Conservation (phyloP, 1,140 invertebrate species). For the Elysia chlorotica region DNA sequence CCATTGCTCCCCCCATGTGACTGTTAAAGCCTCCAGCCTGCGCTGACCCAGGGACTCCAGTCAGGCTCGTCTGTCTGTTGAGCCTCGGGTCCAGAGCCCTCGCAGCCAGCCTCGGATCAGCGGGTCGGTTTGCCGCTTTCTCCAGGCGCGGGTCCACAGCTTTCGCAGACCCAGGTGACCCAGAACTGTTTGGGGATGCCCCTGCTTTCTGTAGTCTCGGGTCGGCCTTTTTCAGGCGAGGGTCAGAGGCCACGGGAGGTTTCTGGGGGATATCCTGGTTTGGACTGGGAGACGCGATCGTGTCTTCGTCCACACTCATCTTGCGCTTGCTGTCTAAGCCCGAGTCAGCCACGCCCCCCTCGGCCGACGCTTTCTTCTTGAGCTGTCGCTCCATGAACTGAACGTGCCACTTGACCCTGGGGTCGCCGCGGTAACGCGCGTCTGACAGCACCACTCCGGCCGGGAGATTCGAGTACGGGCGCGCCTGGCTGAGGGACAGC, state of each 20-base stretch:
- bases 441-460: conserved; percentile 38
- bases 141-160: conserved; percentile 16
- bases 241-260: conserved; percentile 5
- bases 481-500: conserved; percentile 14
- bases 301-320: no score
- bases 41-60: no score
- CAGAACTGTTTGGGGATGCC: conserved; percentile 1
- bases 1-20: background rate
- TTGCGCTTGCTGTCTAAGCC: no score
- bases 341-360: no score
- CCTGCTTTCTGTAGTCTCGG: conserved; percentile 15
- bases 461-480: conserved; percentile 33
- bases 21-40: no score
- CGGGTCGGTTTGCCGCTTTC: background rate
- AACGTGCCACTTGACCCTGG: conserved; percentile 36
- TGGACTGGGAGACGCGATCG: no score
- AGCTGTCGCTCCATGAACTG: conserved; percentile 1
- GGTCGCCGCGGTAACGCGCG: conserved; percentile 41
- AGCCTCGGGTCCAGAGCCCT: conserved; percentile 1
- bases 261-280: no score
- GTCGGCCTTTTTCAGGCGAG: conserved; percentile 22
- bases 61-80: conserved; percentile 14
- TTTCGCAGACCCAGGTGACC: background rate
- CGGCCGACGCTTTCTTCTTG: no score
- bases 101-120: conserved; percentile 1